Base-by-base conservation (phyloP, 1,140 invertebrate genomes). In the Procambarus clarkii region DNA sequence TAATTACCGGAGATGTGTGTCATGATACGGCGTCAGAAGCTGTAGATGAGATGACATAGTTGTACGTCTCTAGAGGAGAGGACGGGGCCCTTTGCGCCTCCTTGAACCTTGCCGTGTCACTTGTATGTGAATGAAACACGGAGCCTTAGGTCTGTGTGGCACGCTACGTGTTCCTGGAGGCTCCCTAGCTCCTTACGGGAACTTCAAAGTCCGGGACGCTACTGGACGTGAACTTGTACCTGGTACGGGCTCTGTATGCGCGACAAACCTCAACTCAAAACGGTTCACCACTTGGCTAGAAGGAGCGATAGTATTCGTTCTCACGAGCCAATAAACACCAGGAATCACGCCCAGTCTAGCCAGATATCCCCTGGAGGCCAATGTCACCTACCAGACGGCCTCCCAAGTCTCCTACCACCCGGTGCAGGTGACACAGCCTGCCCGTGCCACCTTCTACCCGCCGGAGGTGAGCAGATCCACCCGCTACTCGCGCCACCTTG, bases 311-410 rank as follows among this genome's bases (percentile, higher is more conserved):
- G 0, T 34, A 44, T 50, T 58, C 45, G 76, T 79, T 54, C 74
- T 78, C 13, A 78, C 21, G 45, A 9, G 64, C 69, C 79, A n/a
- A 11, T 54, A 45, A 71, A 24, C n/a, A 81, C 69, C 69, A 18
- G 80, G 46, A 64, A 81, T 60, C 78, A 89, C 87, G 79, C 80
- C 87, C 46, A 69, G 46, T 44, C 24, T 54, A 82, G 48, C 18
- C 60, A 69, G 74, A 11, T 60, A 83, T 80, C 48, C 60, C 5
- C 79, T 76, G 82, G 89, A 71, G 64, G 83, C 76, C 82, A 69
- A 91, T 85, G 89, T 91, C 82, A 79, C 82, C 82, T 91, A 91
- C 85, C 71, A 87, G 69, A 18, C 76, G 76, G 76, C 85, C 76
- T 79, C 74, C 76, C 71, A 86, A 64, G 64, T 58, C 46, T 21